Percentiles rank a stretch among this genome's conserved stretches.
Evolutionary conservation across 23 tunicate species (phyloP).

Genomic region (Styela clava): DNA sequence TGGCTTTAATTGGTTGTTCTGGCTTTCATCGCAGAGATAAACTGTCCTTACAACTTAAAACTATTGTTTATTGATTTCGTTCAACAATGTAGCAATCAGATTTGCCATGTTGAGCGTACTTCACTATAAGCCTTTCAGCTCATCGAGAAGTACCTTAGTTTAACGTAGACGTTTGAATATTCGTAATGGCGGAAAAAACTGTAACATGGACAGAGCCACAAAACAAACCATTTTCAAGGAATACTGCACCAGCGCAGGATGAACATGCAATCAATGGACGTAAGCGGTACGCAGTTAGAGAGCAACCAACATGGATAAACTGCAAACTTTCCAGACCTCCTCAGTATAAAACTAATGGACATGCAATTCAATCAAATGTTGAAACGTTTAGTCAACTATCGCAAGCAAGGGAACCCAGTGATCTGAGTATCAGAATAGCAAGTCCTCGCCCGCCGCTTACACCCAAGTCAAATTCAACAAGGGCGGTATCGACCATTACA

Average conservation of each 20-base stretch:
- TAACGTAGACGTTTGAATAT: no score
- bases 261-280: not conserved
- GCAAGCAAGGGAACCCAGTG: not conserved
- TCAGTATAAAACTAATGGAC: not conserved
- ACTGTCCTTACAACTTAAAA: not conserved
- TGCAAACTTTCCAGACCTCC: slow-evolving; percentile 44
- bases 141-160: no score
- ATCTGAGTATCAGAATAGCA: not conserved
- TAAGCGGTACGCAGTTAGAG: slow-evolving; percentile 32
- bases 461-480: not conserved
- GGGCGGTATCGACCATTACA: not conserved
- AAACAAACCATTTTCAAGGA: not conserved
- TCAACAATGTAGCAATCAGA: not conserved
- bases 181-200: not conserved
- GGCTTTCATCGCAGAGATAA: not conserved
- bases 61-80: not conserved
- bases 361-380: not conserved
- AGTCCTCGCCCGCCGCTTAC: slow-evolving; percentile 4
- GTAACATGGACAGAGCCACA: slow-evolving; percentile 19
- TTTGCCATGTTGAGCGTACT: not conserved
- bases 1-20: slow-evolving; percentile 9
- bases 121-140: not conserved
- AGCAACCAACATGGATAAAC: slow-evolving; percentile 84
- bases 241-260: not conserved
- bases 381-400: not conserved